phyloP scores from a whole-genome alignment of 2,888 invertebrate species.

The Peribatodes rhomboidaria region DNA sequence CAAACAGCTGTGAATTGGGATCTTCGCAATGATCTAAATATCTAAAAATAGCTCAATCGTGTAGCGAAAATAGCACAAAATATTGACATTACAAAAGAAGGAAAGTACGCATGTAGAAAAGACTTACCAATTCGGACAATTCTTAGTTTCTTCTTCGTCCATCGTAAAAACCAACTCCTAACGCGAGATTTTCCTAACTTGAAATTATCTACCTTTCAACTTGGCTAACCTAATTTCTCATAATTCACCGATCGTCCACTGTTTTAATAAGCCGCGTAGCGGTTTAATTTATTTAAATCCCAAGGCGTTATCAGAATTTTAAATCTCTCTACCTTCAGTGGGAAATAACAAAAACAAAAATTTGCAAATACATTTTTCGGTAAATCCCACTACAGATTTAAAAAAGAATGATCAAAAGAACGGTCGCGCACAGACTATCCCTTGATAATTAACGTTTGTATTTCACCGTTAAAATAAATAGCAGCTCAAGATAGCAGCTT shows the following conservation, averaged over 20 bases:
- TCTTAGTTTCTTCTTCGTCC: slow-evolving; percentile 76
- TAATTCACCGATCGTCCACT: neutral
- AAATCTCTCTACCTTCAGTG: slow-evolving; percentile 33
- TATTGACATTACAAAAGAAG: slow-evolving; percentile 67
- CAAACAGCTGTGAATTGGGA: slow-evolving; percentile 64
- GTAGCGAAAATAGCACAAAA: slow-evolving; percentile 75
- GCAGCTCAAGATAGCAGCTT: too few relatives aligned
- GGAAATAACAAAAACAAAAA: slow-evolving; percentile 49
- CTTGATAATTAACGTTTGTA: too few relatives aligned
- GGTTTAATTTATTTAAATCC: neutral
- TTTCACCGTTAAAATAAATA: too few relatives aligned
- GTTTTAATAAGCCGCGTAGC: neutral
- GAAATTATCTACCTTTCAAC: neutral
- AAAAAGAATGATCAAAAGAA: slow-evolving; percentile 23
- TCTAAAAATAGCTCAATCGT: slow-evolving; percentile 81
- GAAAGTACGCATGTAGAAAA: slow-evolving; percentile 41
- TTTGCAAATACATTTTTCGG: slow-evolving; percentile 53
- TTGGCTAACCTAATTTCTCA: slow-evolving; percentile 19
- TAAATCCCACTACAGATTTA: slow-evolving; percentile 59
- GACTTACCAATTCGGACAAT: slow-evolving; percentile 84
- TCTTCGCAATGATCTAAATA: slow-evolving; percentile 73
- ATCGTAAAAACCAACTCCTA: slow-evolving; percentile 51
- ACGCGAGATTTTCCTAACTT: neutral
- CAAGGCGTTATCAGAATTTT: slow-evolving; percentile 7
- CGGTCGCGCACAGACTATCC: neutral